Evolutionary conservation across 2,113 vertebrate species (phyloP).

Genomic region (Sturnira hondurensis): DNA sequence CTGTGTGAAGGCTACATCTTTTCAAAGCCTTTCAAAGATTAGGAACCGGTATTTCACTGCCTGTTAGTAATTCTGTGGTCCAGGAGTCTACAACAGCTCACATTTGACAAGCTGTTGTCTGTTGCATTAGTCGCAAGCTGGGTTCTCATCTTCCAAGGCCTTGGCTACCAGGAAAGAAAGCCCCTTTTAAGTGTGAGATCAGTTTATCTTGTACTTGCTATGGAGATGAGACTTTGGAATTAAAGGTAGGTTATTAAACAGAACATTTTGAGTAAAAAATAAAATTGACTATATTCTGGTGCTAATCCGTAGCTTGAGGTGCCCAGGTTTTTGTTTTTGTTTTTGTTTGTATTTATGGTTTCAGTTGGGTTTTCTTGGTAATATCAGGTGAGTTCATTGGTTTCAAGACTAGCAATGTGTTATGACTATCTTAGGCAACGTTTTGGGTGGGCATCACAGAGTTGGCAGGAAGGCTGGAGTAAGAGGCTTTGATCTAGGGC

Average conservation of each 20-base stretch:
- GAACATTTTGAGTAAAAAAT: slow-evolving; percentile 30
- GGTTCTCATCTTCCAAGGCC: not conserved
- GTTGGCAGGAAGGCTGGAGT: not conserved
- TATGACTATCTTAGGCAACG: not conserved
- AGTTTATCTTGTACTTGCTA: not conserved
- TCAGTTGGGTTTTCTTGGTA: not conserved
- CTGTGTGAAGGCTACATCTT: not conserved
- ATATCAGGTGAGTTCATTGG: not conserved
- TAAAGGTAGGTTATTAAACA: slow-evolving; percentile 7
- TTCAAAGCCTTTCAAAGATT: not conserved
- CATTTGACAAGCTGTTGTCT: not conserved
- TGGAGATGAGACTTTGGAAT: not conserved
- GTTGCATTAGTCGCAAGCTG: not conserved
- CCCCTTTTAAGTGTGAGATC: not conserved
- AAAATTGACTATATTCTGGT: not conserved
- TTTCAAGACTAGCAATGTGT: not conserved
- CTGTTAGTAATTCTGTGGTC: not conserved
- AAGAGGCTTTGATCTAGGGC: too few species aligned
- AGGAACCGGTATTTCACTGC: not conserved
- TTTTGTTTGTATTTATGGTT: not conserved
- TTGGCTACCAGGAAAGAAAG: not conserved
- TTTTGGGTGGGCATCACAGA: not conserved
- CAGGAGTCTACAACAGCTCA: not conserved
- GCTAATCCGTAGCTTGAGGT: not conserved
- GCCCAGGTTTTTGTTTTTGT: too few species aligned